A percentile compares a stretch with the other conserved stretches of the same genome.
Evolutionary conservation across 2,888 invertebrate genomes (phyloP).

Genomic region (Encarsia formosa): DNA sequence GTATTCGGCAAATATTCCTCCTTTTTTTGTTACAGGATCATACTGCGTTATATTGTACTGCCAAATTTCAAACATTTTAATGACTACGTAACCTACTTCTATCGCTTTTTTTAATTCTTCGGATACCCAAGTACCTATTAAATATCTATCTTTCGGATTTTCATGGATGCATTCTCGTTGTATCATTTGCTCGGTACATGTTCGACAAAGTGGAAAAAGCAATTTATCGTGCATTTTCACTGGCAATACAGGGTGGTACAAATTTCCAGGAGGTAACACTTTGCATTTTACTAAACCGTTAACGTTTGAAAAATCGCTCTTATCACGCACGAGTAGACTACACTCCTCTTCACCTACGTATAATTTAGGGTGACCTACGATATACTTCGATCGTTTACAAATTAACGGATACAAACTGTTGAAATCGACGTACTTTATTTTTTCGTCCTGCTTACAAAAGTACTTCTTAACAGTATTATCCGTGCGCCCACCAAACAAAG

Average conservation of each 20-base stretch:
- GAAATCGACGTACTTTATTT: conserved; percentile 13
- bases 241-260: conserved; percentile 40
- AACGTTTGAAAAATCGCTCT: conserved; percentile 2
- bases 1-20: conserved; percentile 17
- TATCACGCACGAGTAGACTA: conserved; percentile 8
- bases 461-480: neutral
- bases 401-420: conserved; percentile 29
- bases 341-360: conserved; percentile 28
- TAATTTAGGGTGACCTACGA: conserved; percentile 35
- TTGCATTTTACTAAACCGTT: conserved; percentile 33
- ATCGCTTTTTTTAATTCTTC: conserved; percentile 42
- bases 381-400: conserved; percentile 34
- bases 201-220: conserved; percentile 43
- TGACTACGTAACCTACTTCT: conserved; percentile 37
- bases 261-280: conserved; percentile 32
- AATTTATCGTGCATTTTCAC: conserved; percentile 34
- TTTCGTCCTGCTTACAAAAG: neutral
- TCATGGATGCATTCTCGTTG: conserved; percentile 37
- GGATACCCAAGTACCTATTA: conserved; percentile 41
- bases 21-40: conserved; percentile 25
- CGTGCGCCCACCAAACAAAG: conserved; percentile 9
- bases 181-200: conserved; percentile 35
- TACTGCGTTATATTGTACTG: conserved; percentile 36
- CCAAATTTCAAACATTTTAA: conserved; percentile 40
- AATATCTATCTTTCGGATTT: conserved; percentile 28